These are phyloP conservation scores for Periphyllus acericola DNA, from an alignment of 2,888 invertebrate genomes.

Conservation along the genomic window DNA sequence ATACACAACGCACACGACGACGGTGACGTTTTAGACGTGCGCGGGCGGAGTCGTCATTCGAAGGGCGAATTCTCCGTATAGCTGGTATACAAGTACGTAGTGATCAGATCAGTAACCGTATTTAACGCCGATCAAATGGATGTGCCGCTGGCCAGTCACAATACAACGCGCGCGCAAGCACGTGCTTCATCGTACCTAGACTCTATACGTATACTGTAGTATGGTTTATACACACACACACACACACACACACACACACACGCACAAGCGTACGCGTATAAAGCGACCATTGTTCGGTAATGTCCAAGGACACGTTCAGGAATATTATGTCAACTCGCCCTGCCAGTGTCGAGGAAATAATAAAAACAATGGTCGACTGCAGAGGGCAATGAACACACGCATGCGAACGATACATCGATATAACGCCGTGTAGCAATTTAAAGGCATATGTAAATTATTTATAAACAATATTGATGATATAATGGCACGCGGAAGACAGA, in stretches of 20 bases:
- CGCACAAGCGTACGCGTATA: not conserved
- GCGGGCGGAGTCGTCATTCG: not conserved
- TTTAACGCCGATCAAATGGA: constrained; percentile 44
- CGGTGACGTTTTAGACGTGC: not conserved
- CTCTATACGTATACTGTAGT: not conserved
- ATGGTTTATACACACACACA: not conserved
- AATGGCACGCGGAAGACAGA: not conserved
- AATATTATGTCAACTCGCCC: constrained; percentile 55
- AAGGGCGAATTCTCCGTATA: not conserved
- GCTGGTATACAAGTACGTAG: no score
- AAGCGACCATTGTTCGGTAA: constrained; percentile 49
- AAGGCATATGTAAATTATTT: not conserved
- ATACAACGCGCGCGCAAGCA: constrained; percentile 21
- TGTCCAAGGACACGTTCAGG: constrained; percentile 46
- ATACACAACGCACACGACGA: no score
- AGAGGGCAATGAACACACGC: constrained; percentile 40
- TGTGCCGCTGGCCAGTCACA: constrained; percentile 23
- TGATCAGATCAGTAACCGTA: constrained; percentile 2
- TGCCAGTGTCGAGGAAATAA: constrained; percentile 32
- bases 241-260: no score
- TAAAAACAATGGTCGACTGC: constrained; percentile 55
- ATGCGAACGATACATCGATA: not conserved
- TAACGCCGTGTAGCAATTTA: not conserved
- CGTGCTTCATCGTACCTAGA: not conserved
- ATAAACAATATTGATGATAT: not conserved